Base-by-base conservation (phyloP, 1,140 invertebrate species). In the Idris sp. region DNA sequence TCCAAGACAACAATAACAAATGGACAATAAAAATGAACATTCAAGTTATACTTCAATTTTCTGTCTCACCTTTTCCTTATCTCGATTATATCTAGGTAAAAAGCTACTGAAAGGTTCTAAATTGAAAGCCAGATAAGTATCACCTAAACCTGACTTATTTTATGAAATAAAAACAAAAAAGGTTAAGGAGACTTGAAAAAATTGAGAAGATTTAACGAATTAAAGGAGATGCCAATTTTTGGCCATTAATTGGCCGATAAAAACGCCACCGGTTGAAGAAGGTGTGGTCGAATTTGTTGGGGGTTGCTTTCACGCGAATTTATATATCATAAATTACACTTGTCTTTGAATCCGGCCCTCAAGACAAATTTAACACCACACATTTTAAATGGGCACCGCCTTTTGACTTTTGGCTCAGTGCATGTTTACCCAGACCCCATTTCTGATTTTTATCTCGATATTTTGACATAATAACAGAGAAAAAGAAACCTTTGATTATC, bases 281-380 rank as follows among this genome's bases (percentile, higher is more conserved):
- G 62, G 62, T 56, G 49, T 48, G 51, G 51, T 49, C 41, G 36
- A 56, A 56, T 48, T 46, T 25, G 43, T 67, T 48, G 25, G 35
- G 62, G 62, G 64, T 49, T 68, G 53, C 16, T 68, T 58, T 68
- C 44, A 31, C 41, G 43, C 43, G 25, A 48, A 68, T 58, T 56
- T 68, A 68, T 58, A 49, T 58, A 49, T 58, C 64, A 58, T 58
- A 68, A 68, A 68, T 68, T 41, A 68, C 22, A 22, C 19, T 6
- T 4, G 19, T 22, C 19, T 22, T 22, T 4, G 6, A 22, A 3
- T 6, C 44, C 31, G 41, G 40, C 61, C 22, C 31, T 46, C 8
- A 9, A 14, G 40, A 13, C 4, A 13, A 48, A 48, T 11, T 41
- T 56, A 25, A 33, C 40, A 31, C 31, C 25, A 65, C 49, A 41